Evolutionary conservation across 2,113 vertebrate genomes (phyloP), one percentile per base, ranked within the genome.

Genomic region (Acanthochromis polyacanthus): DNA sequence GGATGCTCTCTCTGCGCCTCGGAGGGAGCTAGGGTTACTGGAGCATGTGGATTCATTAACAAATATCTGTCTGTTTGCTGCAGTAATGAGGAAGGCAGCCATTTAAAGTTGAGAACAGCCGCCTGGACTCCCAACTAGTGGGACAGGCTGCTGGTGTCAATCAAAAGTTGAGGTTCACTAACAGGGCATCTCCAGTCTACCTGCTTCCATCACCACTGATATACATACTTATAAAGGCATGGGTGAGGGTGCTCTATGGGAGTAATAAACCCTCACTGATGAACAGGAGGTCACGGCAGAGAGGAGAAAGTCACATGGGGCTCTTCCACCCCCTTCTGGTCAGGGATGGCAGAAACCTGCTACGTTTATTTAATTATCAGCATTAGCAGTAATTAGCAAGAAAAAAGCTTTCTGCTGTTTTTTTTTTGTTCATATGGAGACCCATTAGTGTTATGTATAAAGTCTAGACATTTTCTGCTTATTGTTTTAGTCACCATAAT

Each of bases 61-160:
- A 94, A 93, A 95, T 94, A 93, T 94, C 92, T 94, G 93, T 94
- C 93, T 93, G 93, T 95, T 95, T 94, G 91, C 91, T 83, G 85
- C 93, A 66, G 89, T 91, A 91, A 94, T 94, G 91, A 91, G 85
- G 75, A 78, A 71, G 84, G 89, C 86, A 63, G 87, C 90, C 86
- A 76, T 93, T 93, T 91, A 82, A 93, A 91, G 78, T 81, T 70
- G 75, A 85, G 51, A 80, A 71, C 86, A 86, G 84, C 78, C 76
- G 76, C 73, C 61, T 71, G 89, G 88, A 90, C 89, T 89, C 80
- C 84, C 46, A 81, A 76, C 63, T 51, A 51, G 81, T 6, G 25
- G 73, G 84, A 50, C 88, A 75, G 83, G 83, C 92, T 94, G 94
- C 89, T 30, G 58, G 66, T 91, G 92, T 94, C 94, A 93, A 81